phyloP scores from a whole-genome alignment of 1,140 invertebrate species.

The Drosophila tsacasi region DNA sequence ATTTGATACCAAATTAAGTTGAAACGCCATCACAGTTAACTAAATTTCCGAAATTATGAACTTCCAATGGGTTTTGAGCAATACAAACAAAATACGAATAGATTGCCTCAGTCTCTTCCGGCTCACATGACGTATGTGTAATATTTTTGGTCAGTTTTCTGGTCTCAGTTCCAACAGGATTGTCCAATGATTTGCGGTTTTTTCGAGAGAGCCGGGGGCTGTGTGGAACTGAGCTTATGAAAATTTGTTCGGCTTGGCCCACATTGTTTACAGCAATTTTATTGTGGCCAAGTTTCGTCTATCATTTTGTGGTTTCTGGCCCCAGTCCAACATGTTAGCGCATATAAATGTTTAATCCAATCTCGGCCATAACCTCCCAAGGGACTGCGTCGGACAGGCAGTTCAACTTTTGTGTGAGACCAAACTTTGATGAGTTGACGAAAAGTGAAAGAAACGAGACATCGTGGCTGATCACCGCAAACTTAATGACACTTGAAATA shows the following conservation, averaged over 20 bases:
- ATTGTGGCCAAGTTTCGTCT: conserved; percentile 59
- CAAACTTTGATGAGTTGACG: conserved; percentile 60
- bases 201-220: conserved; percentile 3
- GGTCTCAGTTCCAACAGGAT: not conserved
- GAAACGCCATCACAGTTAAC: conserved; percentile 20
- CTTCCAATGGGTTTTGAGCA: conserved; percentile 11
- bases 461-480: conserved; percentile 31
- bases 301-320: conserved; percentile 55
- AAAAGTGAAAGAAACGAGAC: conserved; percentile 29
- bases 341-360: conserved; percentile 33
- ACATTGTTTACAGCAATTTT: conserved; percentile 69
- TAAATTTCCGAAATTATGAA: conserved; percentile 28
- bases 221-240: conserved; percentile 44
- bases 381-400: not conserved
- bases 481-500: conserved; percentile 67
- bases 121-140: conserved; percentile 50
- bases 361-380: conserved; percentile 13
- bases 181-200: conserved; percentile 62
- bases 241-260: conserved; percentile 40
- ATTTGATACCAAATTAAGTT: conserved; percentile 17
- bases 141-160: conserved; percentile 41
- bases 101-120: not conserved
- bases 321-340: conserved; percentile 4
- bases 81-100: conserved; percentile 9
- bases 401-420: conserved; percentile 39